Evolutionary conservation across 1,140 invertebrate genomes (phyloP).

Genomic region (Trichoplusia ni): DNA sequence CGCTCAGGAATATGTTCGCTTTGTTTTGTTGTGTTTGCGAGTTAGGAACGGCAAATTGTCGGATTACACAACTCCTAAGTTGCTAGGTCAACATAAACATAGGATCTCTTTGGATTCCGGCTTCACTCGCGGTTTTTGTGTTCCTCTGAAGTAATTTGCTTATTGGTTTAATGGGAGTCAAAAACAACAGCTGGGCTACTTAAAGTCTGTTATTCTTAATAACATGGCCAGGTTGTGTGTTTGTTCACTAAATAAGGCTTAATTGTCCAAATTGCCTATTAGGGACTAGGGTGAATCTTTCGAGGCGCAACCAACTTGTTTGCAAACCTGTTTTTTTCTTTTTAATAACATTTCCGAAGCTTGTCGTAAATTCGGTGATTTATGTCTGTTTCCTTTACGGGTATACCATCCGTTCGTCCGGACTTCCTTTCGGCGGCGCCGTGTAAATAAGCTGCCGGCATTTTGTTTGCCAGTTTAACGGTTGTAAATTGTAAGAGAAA

Average conservation of each 20-base stretch:
- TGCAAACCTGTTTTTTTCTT: constrained; percentile 54
- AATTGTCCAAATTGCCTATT: constrained; percentile 53
- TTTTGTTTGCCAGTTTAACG: constrained; percentile 67
- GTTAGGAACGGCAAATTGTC: constrained; percentile 73
- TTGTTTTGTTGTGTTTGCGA: constrained; percentile 77
- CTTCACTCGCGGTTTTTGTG: constrained; percentile 54
- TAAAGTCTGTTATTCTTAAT: constrained; percentile 46
- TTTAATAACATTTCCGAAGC: constrained; percentile 64
- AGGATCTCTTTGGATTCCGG: constrained; percentile 60
- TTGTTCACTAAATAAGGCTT: constrained; percentile 53
- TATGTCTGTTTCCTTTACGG: constrained; percentile 63
- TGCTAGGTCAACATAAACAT: constrained; percentile 66
- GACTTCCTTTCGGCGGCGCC: constrained; percentile 64
- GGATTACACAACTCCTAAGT: constrained; percentile 77
- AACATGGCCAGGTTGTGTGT: constrained; percentile 53
- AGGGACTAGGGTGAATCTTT: constrained; percentile 41
- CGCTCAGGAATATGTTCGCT: constrained; percentile 71
- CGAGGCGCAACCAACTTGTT: constrained; percentile 25
- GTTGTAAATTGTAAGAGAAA: constrained; percentile 69
- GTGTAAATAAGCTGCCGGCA: constrained; percentile 68
- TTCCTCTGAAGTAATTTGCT: constrained; percentile 51
- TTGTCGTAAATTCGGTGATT: constrained; percentile 71
- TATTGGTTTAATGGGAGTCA: constrained; percentile 40
- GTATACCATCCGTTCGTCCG: constrained; percentile 59
- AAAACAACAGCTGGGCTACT: constrained; percentile 42